phyloP scores from a whole-genome alignment of 2,797 vertebrate species.

The Argya squamiceps region DNA sequence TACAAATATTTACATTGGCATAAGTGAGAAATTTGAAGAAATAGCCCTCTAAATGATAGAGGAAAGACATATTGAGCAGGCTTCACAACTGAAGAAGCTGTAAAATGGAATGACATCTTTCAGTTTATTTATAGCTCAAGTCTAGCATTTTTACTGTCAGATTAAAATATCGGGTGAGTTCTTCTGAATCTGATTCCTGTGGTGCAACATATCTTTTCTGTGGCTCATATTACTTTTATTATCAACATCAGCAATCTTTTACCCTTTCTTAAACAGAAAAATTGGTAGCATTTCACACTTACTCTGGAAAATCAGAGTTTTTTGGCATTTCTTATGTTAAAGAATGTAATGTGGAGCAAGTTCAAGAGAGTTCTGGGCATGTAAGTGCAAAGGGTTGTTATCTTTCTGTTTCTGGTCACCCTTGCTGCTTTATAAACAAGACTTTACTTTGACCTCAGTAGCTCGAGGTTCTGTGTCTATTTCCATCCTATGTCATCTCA shows the following conservation, averaged over 20 bases:
- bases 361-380: neutral
- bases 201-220: neutral
- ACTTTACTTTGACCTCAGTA: neutral
- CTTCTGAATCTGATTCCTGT: neutral
- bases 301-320: neutral
- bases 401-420: neutral
- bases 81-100: neutral
- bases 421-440: neutral
- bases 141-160: neutral
- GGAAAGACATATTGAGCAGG: neutral
- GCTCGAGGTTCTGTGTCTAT: neutral
- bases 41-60: neutral
- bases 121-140: constrained; percentile 31
- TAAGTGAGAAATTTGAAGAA: constrained; percentile 3
- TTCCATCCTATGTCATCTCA: neutral
- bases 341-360: neutral
- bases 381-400: neutral
- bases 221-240: neutral
- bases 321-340: neutral
- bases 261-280: neutral
- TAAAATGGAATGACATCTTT: neutral
- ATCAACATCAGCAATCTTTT: neutral
- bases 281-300: neutral
- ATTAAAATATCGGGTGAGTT: neutral
- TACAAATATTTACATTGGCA: constrained; percentile 3